phyloP scores from a whole-genome alignment of 2,113 vertebrate species.

The Centropristis striata region DNA sequence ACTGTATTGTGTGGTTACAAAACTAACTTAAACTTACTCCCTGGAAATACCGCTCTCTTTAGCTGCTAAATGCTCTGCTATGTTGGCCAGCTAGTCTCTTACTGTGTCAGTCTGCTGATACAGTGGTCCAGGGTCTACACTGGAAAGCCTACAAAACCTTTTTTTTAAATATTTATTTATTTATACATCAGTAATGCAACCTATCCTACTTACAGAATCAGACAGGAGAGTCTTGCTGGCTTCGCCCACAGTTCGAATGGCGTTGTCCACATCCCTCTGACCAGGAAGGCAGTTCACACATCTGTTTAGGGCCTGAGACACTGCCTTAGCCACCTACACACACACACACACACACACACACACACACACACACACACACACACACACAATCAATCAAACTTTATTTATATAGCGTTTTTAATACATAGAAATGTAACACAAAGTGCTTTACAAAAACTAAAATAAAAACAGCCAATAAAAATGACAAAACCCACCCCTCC shows the following conservation, averaged over 20 bases:
- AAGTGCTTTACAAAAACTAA: too few species aligned
- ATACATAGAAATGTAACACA: too few species aligned
- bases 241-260: conserved; percentile 93
- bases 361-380: conserved; percentile 9
- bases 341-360: conserved; percentile 40
- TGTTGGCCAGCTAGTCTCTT: neutral
- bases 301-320: conserved; percentile 95
- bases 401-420: too few species aligned
- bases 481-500: too few species aligned
- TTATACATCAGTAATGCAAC: neutral
- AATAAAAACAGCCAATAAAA: too few species aligned
- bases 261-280: conserved; percentile 96
- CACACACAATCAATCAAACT: too few species aligned
- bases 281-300: conserved; percentile 96
- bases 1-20: too few species aligned
- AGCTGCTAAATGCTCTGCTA: neutral
- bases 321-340: conserved; percentile 94
- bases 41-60: neutral
- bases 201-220: conserved; percentile 86
- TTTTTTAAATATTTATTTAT: too few species aligned
- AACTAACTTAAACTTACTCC: too few species aligned
- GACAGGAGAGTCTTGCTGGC: conserved; percentile 95
- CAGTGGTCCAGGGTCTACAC: neutral
- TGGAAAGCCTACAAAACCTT: neutral
- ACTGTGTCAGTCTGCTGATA: neutral